Conservation (phyloP, 2,113 vertebrate genomes). For the Callocephalon fimbriatum region DNA sequence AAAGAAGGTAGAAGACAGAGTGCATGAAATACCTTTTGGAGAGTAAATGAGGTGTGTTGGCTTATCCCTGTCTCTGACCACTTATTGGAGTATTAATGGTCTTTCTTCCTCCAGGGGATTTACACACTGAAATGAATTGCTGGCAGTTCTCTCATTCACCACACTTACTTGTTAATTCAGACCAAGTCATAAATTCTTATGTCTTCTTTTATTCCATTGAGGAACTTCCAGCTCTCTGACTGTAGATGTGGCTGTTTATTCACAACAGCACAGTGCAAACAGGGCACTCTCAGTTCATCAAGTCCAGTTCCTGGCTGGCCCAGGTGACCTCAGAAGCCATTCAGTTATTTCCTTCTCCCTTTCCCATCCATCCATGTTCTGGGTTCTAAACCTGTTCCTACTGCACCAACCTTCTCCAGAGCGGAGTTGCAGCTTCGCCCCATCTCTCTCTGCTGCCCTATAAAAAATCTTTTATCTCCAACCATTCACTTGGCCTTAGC, state of each 20-base stretch:
- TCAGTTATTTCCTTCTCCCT: neutral
- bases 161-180: neutral
- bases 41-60: neutral
- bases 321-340: neutral
- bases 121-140: neutral
- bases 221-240: neutral
- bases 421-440: neutral
- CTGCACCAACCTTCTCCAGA: neutral
- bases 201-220: neutral
- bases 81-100: neutral
- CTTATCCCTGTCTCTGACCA: neutral
- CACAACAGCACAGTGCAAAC: rapidly evolving
- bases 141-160: neutral
- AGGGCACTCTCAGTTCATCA: neutral
- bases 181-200: neutral
- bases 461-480: neutral
- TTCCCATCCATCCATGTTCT: neutral
- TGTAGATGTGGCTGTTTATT: neutral
- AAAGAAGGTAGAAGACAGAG: neutral
- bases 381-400: neutral
- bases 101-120: neutral
- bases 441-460: neutral
- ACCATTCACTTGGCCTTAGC: neutral
- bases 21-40: neutral
- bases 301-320: neutral